Evolutionary conservation across 2,888 invertebrate genomes (phyloP), one percentile per base, ranked within the genome.

Genomic region (Apotomis betuletana): DNA sequence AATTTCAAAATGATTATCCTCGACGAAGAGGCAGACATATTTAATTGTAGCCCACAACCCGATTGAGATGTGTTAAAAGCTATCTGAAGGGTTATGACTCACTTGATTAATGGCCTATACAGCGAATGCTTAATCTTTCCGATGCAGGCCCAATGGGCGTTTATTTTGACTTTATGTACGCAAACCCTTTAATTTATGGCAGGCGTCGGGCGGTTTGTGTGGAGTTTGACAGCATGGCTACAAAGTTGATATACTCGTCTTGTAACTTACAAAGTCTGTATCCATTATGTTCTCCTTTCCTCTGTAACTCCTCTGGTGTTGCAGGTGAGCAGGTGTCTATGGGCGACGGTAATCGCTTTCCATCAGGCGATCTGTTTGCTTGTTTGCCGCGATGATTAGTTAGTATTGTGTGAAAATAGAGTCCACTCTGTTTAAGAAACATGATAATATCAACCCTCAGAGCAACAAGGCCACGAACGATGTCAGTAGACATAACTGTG

Each of bases 41-140:
- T 82, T 85, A 84, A 84, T 84, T 83, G 82, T 79, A 79, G 77
- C 77, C 76, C 73, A 70, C 70, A 57, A 80, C 79, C 79, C 81
- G 83, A 85, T 85, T 84, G 83, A 85, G 84, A 84, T 81, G 85
- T 85, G 85, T 79, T 81, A 82, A 82, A 79, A 78, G 76, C 70
- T 72, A 60, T 59, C 71, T 74, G 73, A 64, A 73, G 64, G 69
- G 74, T 67, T 73, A 74, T 63, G 70, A 65, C 59, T 69, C 70
- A 61, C 58, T 46, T 80, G 78, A 79, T 80, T 76, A 77, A 80
- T 79, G 73, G 67, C 36, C 44, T 58, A 67, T 58, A 72, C 55
- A 61, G 27, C 60, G 36, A 46, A 54, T 63, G 58, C 46, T 72
- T 68, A 68, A 68, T 68, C 67, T 63, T 52, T 58, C 13, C 46